Base-by-base conservation (phyloP, 2,888 invertebrate species). In the Dione juno region DNA sequence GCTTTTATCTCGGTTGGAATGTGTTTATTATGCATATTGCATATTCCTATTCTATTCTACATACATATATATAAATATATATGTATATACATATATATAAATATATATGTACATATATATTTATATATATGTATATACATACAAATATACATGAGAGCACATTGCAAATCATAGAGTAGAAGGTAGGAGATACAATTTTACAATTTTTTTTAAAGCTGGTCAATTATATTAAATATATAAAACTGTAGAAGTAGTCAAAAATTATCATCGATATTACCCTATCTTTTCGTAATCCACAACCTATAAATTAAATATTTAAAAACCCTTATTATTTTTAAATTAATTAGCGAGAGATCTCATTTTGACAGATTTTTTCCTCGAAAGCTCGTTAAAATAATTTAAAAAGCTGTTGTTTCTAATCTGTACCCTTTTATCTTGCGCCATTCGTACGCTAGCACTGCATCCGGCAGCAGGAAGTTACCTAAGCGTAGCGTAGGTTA, bases 381-480 rank as follows among this genome's bases (percentile, higher is more conserved):
- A 0, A 58, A 41, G n/a, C 11, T 21, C 7, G 13, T 16, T 7
- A 41, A 41, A 61, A 45, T 61, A 53, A 53, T 53, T n/a, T 8
- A 40, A 41, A 43, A 40, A 21, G 58, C 43, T 40, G 5, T 13
- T 48, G 7, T 58, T n/a, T 2, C 1, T 70, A 40, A 6, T 21
- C 66, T 59, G 37, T 66, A 28, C 37, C 10, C 10, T 37, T 35
- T 41, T 53, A 50, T 71, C 48, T 35, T 50, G 11, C n/a, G 19
- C 11, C 52, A 64, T 64, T 58, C 58, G 64, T 64, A 59, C 50
- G 52, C 59, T 48, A 53, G 48, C 66, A 54, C 43, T 67, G 67
- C 57, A 71, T 71, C 71, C 71, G 67, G 70, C 48, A 53, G 19
- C 67, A 63, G 70, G 67, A 71, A 57, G 67, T 67, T 50, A 45